Evolutionary conservation across 2,888 invertebrate genomes (phyloP).

Genomic region (Oscheius myriophilus): DNA sequence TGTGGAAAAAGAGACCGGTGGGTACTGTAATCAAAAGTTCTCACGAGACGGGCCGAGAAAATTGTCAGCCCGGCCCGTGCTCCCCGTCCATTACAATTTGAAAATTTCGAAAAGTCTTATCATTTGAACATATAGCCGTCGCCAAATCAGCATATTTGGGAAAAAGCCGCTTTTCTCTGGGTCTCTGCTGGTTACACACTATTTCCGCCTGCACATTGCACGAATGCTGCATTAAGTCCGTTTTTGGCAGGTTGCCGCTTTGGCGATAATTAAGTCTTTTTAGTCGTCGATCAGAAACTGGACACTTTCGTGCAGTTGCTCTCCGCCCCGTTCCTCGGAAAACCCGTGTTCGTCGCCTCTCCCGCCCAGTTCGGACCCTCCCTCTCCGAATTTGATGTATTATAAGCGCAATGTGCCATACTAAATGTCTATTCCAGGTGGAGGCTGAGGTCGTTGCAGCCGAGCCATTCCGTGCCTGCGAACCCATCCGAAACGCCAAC

Average conservation of each 20-base stretch:
- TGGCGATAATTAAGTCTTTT: neutral
- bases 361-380: conserved; percentile 73
- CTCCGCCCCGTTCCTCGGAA: conserved; percentile 73
- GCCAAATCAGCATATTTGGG: too few species aligned
- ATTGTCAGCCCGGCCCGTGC: too few species aligned
- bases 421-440: conserved; percentile 72
- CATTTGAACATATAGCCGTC: too few species aligned
- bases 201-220: too few species aligned
- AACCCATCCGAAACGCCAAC: conserved; percentile 76
- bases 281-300: conserved; percentile 14
- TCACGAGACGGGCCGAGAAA: too few species aligned
- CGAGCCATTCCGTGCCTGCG: conserved; percentile 79
- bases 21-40: too few species aligned
- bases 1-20: conserved; percentile 40
- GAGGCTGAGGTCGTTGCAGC: conserved; percentile 79
- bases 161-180: too few species aligned
- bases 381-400: conserved; percentile 6
- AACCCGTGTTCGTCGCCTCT: conserved; percentile 72
- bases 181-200: too few species aligned
- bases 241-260: too few species aligned
- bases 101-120: too few species aligned
- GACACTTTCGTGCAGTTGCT: conserved; percentile 76
- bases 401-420: neutral
- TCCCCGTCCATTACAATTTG: too few species aligned
- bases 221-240: too few species aligned